These are phyloP conservation scores for Drosophila sordidapex DNA, from an alignment of 2,888 invertebrate genomes.

Conservation along the genomic window DNA sequence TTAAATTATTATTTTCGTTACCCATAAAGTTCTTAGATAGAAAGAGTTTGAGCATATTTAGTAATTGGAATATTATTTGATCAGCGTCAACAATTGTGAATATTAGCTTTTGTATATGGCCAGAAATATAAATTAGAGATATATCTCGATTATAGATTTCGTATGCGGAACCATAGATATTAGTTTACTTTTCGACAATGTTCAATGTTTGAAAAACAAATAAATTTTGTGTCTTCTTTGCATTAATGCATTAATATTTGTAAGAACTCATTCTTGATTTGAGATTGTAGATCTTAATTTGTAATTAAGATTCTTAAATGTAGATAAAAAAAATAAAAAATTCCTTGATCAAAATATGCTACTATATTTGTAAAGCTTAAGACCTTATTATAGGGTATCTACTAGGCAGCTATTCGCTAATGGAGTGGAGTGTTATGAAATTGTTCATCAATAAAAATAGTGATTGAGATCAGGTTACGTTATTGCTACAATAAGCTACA, in stretches of 20 bases:
- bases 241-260: neutral
- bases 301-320: neutral
- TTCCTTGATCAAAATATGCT: too few species aligned
- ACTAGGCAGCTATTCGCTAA: too few species aligned
- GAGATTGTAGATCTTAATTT: neutral
- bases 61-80: neutral
- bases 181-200: neutral
- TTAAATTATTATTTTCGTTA: too few species aligned
- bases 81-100: neutral
- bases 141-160: neutral
- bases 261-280: neutral
- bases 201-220: neutral
- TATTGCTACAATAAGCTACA: constrained; percentile 2
- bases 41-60: neutral
- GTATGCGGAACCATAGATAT: neutral
- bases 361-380: neutral
- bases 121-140: neutral
- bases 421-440: neutral
- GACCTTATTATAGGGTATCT: constrained; percentile 10
- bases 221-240: neutral
- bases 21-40: too few species aligned
- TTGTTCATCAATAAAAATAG: constrained; percentile 9
- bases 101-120: neutral
- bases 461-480: neutral
- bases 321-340: too few species aligned